Evolutionary conservation across 2,888 invertebrate genomes (phyloP), one percentile per base, ranked within the genome.

Genomic region (Epinotia demarniana): DNA sequence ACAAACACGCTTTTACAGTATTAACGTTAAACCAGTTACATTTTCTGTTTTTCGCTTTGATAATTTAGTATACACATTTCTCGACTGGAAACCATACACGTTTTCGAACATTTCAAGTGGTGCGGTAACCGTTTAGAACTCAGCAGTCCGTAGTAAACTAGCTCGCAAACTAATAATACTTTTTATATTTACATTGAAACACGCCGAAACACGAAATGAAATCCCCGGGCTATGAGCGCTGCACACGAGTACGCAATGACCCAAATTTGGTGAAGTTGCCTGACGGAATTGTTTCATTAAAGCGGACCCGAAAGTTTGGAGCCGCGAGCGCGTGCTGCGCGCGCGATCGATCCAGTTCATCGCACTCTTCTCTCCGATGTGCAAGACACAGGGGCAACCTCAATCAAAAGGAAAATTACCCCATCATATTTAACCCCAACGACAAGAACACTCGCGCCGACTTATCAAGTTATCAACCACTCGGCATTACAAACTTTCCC

Each of bases 401-500:
- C 82, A 82, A 83, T 84, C 82, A 85, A 86, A 86, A 87, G 81
- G 81, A 80, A 85, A 85, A 86, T 83, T 88, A 85, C 84, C 84
- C 87, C 84, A 83, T 87, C 85, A 88, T 86, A 85, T 82, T 84
- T 83, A 81, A 84, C 83, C 84, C 83, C 87, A 88, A 87, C 86
- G 87, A 86, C 89, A 84, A 83, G 81, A 83, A 80, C 84, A 84
- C 85, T 82, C 87, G 84, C 84, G 82, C 79, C 82, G 85, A 84
- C 60, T 67, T 53, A 67, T 49, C 75, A 49, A 75, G 39, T 67
- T 84, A 87, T 89, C 89, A 90, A 90, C 89, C 87, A 88, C 85
- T 86, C 89, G 86, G 87, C 87, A 88, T 90, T 91, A 90, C 91
- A 90, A 92, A 92, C 90, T 90, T 89, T 87, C 84, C 86, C 92